Conservation (phyloP, 2,888 invertebrate species). For the Trichopria drosophilae region DNA sequence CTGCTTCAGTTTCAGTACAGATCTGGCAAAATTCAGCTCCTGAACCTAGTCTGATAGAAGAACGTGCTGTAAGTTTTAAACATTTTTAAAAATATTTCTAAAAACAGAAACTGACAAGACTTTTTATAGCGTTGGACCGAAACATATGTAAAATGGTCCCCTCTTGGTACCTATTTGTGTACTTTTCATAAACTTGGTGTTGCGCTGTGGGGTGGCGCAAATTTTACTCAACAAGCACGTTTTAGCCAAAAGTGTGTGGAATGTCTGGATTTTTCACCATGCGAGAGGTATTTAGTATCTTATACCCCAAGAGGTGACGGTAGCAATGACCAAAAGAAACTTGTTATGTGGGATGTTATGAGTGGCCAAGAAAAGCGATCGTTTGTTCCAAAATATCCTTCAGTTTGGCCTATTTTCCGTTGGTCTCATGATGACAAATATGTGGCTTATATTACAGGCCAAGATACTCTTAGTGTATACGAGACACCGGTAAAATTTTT, state of each 20-base stretch:
- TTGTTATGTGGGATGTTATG: conserved; percentile 96
- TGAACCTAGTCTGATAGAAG: conserved; percentile 80
- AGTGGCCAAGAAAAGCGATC: conserved; percentile 91
- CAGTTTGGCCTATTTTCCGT: conserved; percentile 92
- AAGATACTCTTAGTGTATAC: conserved; percentile 86
- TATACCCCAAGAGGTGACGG: conserved; percentile 81
- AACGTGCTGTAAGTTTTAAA: conserved; percentile 69
- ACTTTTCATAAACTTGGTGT: conserved; percentile 96
- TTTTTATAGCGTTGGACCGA: conserved; percentile 85
- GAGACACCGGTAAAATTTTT: conserved; percentile 75
- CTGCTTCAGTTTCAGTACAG: conserved; percentile 74
- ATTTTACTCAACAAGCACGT: conserved; percentile 87
- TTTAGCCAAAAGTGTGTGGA: conserved; percentile 90
- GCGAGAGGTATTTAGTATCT: conserved; percentile 94
- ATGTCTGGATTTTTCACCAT: conserved; percentile 96
- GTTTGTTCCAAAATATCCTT: conserved; percentile 81
- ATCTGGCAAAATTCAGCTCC: conserved; percentile 89
- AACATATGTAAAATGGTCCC: conserved; percentile 96
- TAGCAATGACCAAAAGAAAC: conserved; percentile 74
- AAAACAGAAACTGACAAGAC: not conserved
- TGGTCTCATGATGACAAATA: conserved; percentile 97
- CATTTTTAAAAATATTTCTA: conserved; percentile 5
- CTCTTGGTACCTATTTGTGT: conserved; percentile 92
- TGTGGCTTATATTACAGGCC: conserved; percentile 86
- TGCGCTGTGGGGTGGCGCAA: conserved; percentile 95